A percentile compares a stretch with the other conserved stretches of the same genome.
Evolutionary conservation across 2,797 vertebrate genomes (phyloP).

Genomic region (Hylomyscus alleni): DNA sequence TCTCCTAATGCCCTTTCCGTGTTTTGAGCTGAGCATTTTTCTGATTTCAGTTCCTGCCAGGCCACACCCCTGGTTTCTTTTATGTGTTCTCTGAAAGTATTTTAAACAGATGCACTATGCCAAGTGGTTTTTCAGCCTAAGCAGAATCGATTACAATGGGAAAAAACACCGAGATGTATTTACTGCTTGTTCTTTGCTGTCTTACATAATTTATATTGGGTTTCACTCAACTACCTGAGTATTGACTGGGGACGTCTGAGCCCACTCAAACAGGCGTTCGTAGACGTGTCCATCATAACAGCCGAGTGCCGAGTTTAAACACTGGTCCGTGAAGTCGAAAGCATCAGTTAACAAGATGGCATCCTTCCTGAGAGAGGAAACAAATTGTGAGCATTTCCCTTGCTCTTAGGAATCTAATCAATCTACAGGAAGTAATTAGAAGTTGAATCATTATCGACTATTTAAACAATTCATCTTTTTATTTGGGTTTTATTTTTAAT

Average conservation of each 20-base stretch:
- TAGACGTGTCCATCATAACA: constrained; percentile 89
- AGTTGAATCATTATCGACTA: neutral
- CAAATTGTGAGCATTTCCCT: constrained; percentile 52
- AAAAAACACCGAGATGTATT: constrained; percentile 34
- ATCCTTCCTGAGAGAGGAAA: constrained; percentile 87
- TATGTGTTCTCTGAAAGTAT: constrained; percentile 57
- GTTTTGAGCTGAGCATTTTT: constrained; percentile 53
- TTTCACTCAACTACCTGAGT: constrained; percentile 86
- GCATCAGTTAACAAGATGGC: constrained; percentile 90
- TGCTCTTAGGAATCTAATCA: constrained; percentile 37
- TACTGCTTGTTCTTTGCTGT: constrained; percentile 29
- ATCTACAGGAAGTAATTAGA: constrained; percentile 35
- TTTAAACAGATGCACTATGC: constrained; percentile 32
- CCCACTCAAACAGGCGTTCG: constrained; percentile 90
- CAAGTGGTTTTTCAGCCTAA: constrained; percentile 55
- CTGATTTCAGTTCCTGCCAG: constrained; percentile 34
- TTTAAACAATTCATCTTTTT: constrained; percentile 31
- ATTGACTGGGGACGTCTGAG: constrained; percentile 88
- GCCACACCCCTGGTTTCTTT: constrained; percentile 37
- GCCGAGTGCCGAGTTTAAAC: constrained; percentile 89
- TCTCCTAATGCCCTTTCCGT: constrained; percentile 24
- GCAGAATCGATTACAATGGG: constrained; percentile 60
- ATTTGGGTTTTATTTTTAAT: neutral
- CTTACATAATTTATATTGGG: constrained; percentile 53
- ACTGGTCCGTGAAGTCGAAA: constrained; percentile 89